phyloP scores from a whole-genome alignment of 2,888 invertebrate genomes.

The Sarcophaga carnaria region DNA sequence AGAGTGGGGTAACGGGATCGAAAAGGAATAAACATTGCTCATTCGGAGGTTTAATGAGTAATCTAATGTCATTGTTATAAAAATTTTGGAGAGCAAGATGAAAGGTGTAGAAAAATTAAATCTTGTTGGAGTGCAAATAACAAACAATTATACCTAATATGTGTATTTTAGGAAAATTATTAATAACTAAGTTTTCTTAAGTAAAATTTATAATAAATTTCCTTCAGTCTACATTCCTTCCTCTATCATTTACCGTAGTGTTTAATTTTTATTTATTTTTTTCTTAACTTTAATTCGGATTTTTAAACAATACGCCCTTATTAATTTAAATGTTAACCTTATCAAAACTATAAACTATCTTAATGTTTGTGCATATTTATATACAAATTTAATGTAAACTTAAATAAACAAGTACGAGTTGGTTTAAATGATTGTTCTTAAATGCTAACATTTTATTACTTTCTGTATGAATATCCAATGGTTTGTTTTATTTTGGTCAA shows the following conservation, averaged over 20 bases:
- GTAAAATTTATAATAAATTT: not conserved
- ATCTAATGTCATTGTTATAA: not conserved
- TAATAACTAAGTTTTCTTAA: not conserved
- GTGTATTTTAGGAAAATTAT: not conserved
- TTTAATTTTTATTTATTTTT: constrained; percentile 26
- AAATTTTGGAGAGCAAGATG: not conserved
- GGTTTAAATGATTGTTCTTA: too few relatives aligned
- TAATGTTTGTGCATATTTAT: constrained; percentile 5
- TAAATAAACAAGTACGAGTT: not conserved
- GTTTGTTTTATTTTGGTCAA: too few relatives aligned
- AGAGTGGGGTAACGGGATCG: constrained; percentile 85
- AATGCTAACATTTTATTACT: too few relatives aligned
- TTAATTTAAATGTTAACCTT: too few relatives aligned
- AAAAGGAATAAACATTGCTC: constrained; percentile 58
- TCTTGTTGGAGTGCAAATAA: constrained; percentile 8
- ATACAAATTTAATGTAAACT: constrained; percentile 5
- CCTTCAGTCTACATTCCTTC: constrained; percentile 33
- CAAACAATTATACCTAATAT: not conserved
- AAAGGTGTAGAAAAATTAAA: not conserved
- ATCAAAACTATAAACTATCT: not conserved
- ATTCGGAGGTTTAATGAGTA: not conserved
- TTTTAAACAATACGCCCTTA: not conserved
- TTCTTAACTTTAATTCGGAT: not conserved
- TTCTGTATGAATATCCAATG: too few relatives aligned
- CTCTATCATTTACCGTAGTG: not conserved